These are phyloP conservation scores for Oostethus manadensis DNA, from an alignment of 2,113 vertebrate genomes.

Conservation along the genomic window DNA sequence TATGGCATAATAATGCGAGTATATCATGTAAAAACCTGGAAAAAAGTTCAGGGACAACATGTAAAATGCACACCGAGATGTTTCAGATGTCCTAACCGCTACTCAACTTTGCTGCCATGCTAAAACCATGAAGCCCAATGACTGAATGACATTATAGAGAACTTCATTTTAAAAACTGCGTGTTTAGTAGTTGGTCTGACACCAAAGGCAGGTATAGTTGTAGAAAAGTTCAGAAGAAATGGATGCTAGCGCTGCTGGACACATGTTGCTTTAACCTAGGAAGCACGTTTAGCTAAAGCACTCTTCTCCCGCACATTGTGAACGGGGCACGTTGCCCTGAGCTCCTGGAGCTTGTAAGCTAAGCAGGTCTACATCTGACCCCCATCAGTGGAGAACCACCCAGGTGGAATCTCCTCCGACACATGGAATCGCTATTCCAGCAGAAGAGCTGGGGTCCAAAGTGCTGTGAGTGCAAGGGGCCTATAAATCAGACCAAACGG, in stretches of 20 bases:
- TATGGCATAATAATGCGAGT: too few species aligned
- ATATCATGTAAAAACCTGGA: too few species aligned
- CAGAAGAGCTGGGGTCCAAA: conserved; percentile 58
- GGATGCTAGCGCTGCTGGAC: background rate
- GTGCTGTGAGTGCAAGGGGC: conserved; percentile 52
- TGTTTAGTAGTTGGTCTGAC: background rate
- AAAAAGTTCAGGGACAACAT: too few species aligned
- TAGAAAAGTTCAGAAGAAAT: background rate
- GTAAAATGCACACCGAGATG: too few species aligned
- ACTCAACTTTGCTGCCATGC: too few species aligned
- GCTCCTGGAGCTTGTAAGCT: conserved; percentile 48
- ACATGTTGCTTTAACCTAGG: conserved; percentile 26
- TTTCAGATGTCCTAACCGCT: too few species aligned
- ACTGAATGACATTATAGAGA: background rate
- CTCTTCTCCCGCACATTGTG: conserved; percentile 34
- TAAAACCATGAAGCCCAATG: background rate
- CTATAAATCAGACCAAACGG: conserved; percentile 70
- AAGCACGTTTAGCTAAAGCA: conserved; percentile 29
- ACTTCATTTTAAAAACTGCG: background rate
- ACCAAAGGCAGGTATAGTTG: background rate
- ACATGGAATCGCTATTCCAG: conserved; percentile 72
- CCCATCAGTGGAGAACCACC: conserved; percentile 69
- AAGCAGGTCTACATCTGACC: conserved; percentile 66
- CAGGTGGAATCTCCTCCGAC: conserved; percentile 65
- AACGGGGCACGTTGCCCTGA: conserved; percentile 42